Base-by-base conservation (phyloP, 2,797 vertebrate species). In the Hyperoplus lanceolatus region DNA sequence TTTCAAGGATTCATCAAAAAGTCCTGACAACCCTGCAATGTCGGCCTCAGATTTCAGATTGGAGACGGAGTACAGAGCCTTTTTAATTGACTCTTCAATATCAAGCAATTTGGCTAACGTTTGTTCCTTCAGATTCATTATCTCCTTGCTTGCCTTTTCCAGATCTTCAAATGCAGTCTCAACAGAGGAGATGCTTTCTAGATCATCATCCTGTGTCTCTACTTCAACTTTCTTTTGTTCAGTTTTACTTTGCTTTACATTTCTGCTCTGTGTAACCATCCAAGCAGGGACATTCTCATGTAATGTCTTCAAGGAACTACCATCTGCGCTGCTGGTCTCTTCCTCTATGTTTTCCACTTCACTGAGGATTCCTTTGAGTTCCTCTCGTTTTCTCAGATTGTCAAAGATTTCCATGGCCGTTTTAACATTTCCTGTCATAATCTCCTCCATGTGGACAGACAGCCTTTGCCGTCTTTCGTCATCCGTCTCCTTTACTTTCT, bases 31-130 rank as follows among this genome's bases (percentile, higher is more conserved):
- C 0, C 95, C 94, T 50, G 88, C 92, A 0, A 97, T 96, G 59
- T 96, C 96, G 8, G 96, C 91, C 79, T 98, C 97, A 14, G 97
- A 96, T 85, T 98, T 97, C 60, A 98, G 95, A 84, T 93, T 97
- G 3, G 97, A 99, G 58, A 99, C 97, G 0, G 98, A 98, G 84
- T 95, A 98, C 65, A 99, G 93, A 8, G 96, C 98, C 87, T 99
- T 99, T 88, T 94, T 97, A 58, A 99, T 97, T 0, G 97, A 95
- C 67, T 98, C 96, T 89, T 99, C 97, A 0, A 99, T 99, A 65
- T 98, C 97, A 83, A 96, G 87, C 53, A 99, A 96, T 84, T 96
- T 97, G n/a, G 96, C 95, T 50, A 99, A 90, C 0, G 97, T 99
- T 90, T 99, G 97, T 76, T 99, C 96, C 91, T 98, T 99, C 87